Evolutionary conservation across 2,888 invertebrate genomes (phyloP), one percentile per base, ranked within the genome.

Genomic region (Harmothoe impar): DNA sequence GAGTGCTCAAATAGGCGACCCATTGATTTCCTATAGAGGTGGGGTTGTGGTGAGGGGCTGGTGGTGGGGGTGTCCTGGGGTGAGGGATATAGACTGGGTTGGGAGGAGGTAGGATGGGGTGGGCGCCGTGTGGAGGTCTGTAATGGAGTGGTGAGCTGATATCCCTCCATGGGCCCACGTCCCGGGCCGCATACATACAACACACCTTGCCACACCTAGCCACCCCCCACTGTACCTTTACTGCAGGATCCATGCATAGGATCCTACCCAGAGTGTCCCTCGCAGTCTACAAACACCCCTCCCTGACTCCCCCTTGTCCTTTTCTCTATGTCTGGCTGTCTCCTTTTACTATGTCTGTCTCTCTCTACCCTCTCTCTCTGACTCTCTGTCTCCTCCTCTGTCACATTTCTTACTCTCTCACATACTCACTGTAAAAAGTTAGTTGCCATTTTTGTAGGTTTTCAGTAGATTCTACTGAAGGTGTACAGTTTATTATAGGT

Each of bases 11-110:
- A 86, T 86, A 31, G 54, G 52, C 86, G 54, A 29, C 86, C 86
- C 25, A 86, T 86, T 86, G 86, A 86, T 86, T 86, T 86, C 86
- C 86, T 86, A 86, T 86, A 86, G 52, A 35, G 15, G n/a, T n/a
- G n/a, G 0, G 86, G 20, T 29, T 15, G 86, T 25, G 86, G 5
- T n/a, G 43, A 43, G 25, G 84, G n/a, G 43, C 1, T 0, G 35
- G 29, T 3, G 20, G 78, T 78, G 3, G 78, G 78, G 78, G 68
- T n/a, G 20, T 62, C 15, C 62, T 62, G 62, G 62, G n/a, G 43
- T n/a, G 62, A n/a, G 20, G 62, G 62, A 12, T 62, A 62, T 62
- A 62, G 62, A 62, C 62, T n/a, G 23, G 62, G 7, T 12, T 15
- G 3, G 62, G 62, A 62, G 62, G 62, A n/a, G 43, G 43, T 43